A percentile compares a stretch with the other conserved stretches of the same genome.
phyloP scores from a whole-genome alignment of 2,797 vertebrate species.

The Acanthopagrus latus region DNA sequence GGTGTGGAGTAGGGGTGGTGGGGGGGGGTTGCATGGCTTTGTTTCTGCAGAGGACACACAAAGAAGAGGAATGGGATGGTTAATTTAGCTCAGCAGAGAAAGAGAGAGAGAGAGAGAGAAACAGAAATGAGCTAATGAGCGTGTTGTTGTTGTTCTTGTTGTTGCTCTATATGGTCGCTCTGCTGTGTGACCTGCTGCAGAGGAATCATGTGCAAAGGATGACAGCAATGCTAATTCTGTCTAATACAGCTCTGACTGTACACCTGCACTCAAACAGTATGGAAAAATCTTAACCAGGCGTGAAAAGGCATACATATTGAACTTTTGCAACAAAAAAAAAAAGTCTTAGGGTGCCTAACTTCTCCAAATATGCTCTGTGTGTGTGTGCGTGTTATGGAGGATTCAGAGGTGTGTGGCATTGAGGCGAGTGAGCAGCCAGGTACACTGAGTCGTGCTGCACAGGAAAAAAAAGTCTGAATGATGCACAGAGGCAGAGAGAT shows the following conservation, averaged over 20 bases:
- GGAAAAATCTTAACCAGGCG: constrained; percentile 25
- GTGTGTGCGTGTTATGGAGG: constrained; percentile 9
- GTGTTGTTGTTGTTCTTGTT: constrained; percentile 69
- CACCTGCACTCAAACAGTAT: constrained; percentile 42
- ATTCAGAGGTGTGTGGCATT: constrained; percentile 4
- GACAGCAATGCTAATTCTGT: constrained; percentile 40
- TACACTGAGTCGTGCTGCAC: constrained; percentile 31
- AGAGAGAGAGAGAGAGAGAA: constrained; percentile 25
- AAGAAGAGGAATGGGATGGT: constrained; percentile 79
- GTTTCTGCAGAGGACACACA: constrained; percentile 86
- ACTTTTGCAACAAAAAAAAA: neutral
- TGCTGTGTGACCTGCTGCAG: constrained; percentile 71
- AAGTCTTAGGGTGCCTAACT: neutral
- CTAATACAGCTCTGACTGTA: constrained; percentile 22
- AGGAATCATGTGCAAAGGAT: constrained; percentile 36
- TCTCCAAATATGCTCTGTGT: neutral
- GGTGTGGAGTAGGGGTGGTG: constrained; percentile 56
- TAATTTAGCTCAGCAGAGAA: constrained; percentile 76
- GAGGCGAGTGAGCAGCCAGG: constrained; percentile 16
- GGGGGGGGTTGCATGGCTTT: constrained; percentile 75
- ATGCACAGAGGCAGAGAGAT: constrained; percentile 59
- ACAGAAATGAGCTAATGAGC: constrained; percentile 79
- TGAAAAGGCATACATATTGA: constrained; percentile 24
- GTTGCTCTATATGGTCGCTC: constrained; percentile 58
- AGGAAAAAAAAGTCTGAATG: constrained; percentile 50